These are phyloP conservation scores for Spodoptera frugiperda DNA, from an alignment of 1,140 invertebrate species.

Conservation along the genomic window DNA sequence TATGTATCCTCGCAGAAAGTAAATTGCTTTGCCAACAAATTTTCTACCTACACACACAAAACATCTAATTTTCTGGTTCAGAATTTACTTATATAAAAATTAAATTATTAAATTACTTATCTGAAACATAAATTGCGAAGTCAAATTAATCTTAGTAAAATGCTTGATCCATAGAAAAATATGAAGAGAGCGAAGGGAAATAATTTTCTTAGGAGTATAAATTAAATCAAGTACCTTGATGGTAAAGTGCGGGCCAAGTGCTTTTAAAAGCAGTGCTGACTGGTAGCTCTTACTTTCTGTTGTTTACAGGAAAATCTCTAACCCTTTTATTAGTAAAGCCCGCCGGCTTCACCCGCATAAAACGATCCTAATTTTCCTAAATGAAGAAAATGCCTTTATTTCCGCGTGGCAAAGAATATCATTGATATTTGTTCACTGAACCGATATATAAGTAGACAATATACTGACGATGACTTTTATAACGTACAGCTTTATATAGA, in stretches of 20 bases:
- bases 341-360: no score
- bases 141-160: conserved; percentile 28
- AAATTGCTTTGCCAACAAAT: conserved; percentile 54
- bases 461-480: no score
- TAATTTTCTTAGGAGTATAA: conserved; percentile 30
- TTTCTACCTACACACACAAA: conserved; percentile 31
- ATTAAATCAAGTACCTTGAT: conserved; percentile 34
- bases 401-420: no score
- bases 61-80: conserved; percentile 35
- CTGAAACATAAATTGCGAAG: conserved; percentile 29
- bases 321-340: background rate
- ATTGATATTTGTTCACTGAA: no score
- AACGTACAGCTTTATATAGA: no score
- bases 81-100: conserved; percentile 39
- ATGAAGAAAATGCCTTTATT: background rate
- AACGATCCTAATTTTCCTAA: background rate
- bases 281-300: conserved; percentile 18
- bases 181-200: conserved; percentile 23
- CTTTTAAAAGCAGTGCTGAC: conserved; percentile 26
- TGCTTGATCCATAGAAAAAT: conserved; percentile 38
- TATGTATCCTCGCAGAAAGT: conserved; percentile 53
- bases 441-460: no score
- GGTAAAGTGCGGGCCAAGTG: conserved; percentile 21
- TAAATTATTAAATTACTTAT: conserved; percentile 42
- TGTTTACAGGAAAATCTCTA: conserved; percentile 16